Percentiles rank a stretch among this genome's conserved stretches.
phyloP scores from a whole-genome alignment of 2,888 invertebrate genomes.

The Melanostoma mellinum region DNA sequence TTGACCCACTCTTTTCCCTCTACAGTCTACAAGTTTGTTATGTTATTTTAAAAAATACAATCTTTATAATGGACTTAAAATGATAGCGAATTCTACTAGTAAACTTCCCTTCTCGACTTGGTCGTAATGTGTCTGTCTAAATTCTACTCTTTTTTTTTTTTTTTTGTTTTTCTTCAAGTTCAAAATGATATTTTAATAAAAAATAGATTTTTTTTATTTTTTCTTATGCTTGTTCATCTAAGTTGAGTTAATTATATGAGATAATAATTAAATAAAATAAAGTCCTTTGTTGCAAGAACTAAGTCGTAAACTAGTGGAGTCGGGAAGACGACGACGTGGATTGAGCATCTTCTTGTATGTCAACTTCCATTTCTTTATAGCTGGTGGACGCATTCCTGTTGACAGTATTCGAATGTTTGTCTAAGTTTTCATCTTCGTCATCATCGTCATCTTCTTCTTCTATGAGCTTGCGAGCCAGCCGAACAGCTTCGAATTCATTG shows the following conservation, averaged over 20 bases:
- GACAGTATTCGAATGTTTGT: conserved; percentile 53
- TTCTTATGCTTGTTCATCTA: conserved; percentile 29
- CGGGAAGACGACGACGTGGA: conserved; percentile 73
- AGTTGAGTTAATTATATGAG: conserved; percentile 53
- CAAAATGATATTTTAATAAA: conserved; percentile 46
- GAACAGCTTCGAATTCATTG: conserved; percentile 97
- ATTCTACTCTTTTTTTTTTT: conserved; percentile 6
- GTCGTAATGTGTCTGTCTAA: conserved; percentile 36
- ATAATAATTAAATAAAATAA: conserved; percentile 36
- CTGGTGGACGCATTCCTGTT: conserved; percentile 70
- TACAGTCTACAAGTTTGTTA: too few species aligned
- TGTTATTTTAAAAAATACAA: background rate
- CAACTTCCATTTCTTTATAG: conserved; percentile 73
- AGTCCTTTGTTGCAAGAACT: conserved; percentile 49
- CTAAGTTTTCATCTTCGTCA: conserved; percentile 82
- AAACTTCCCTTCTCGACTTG: conserved; percentile 14
- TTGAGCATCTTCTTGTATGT: conserved; percentile 72
- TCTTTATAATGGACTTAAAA: conserved; percentile 1
- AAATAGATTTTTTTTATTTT: background rate
- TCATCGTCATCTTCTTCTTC: conserved; percentile 95
- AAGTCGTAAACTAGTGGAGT: conserved; percentile 57
- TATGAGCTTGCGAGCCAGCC: conserved; percentile 94
- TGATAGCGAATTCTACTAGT: conserved; percentile 19
- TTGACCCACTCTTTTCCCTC: too few species aligned
- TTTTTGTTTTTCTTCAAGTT: conserved; percentile 6